Percentiles rank a stretch among this genome's conserved stretches.
phyloP scores from a whole-genome alignment of 1,140 invertebrate genomes.

The Trichonephila clavipes region DNA sequence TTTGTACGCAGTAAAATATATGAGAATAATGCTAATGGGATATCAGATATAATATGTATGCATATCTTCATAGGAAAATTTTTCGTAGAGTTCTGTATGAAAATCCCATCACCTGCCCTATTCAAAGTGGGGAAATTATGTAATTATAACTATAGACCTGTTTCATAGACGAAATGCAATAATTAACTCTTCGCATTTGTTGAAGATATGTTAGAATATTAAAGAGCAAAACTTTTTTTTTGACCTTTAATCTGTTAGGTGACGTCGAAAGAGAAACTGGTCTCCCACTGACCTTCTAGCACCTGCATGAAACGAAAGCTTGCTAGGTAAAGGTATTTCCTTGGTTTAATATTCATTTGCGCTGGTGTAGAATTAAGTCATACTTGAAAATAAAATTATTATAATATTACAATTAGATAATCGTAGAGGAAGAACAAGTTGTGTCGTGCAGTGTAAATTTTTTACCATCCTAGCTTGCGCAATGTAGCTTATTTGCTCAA shows the following conservation, averaged over 20 bases:
- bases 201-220: background rate
- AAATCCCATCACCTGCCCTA: background rate
- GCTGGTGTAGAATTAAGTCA: constrained; percentile 12
- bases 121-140: background rate
- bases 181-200: constrained; percentile 47
- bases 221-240: constrained; percentile 29
- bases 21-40: no score
- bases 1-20: no score
- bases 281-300: constrained; percentile 47
- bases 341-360: constrained; percentile 13
- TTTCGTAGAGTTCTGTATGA: no score
- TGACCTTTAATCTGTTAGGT: constrained; percentile 52
- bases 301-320: constrained; percentile 43
- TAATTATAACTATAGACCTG: constrained; percentile 1
- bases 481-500: background rate
- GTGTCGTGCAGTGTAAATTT: background rate
- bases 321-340: constrained; percentile 11
- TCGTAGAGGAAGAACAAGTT: background rate
- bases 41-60: no score
- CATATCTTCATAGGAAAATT: no score
- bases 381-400: constrained; percentile 24
- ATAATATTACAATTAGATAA: background rate
- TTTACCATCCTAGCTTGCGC: background rate
- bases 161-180: constrained; percentile 17
- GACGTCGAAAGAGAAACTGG: constrained; percentile 67